These are phyloP conservation scores for Pomatostomus ruficeps DNA, from an alignment of 2,113 vertebrate species.

Conservation along the genomic window DNA sequence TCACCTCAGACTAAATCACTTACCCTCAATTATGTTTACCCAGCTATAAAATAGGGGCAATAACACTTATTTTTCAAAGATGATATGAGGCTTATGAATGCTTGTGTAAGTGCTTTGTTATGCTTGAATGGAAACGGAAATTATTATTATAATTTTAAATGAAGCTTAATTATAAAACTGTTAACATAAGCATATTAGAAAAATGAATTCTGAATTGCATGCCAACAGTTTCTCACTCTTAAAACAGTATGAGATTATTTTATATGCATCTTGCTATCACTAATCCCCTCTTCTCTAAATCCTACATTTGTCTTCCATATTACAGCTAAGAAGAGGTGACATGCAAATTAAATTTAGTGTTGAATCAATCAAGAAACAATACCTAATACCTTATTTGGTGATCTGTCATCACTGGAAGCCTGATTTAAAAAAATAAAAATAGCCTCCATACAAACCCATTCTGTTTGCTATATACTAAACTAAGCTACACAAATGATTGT, in stretches of 20 bases:
- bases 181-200: slow-evolving; percentile 16
- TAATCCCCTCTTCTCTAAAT: background rate
- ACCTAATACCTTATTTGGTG: background rate
- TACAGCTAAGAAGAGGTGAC: background rate
- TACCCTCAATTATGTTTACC: background rate
- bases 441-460: background rate
- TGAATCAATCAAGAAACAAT: background rate
- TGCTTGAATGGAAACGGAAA: slow-evolving; percentile 25
- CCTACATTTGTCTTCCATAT: background rate
- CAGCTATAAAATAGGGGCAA: background rate
- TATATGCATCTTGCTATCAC: background rate
- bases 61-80: background rate
- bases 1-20: background rate
- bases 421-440: background rate
- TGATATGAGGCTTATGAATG: slow-evolving; percentile 29
- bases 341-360: background rate
- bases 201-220: background rate
- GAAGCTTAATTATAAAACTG: slow-evolving; percentile 36
- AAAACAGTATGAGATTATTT: background rate
- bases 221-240: background rate
- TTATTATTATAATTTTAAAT: slow-evolving; percentile 22
- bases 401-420: background rate
- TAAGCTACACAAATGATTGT: background rate
- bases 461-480: background rate
- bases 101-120: slow-evolving; percentile 19